Conservation (phyloP, 2,888 invertebrate species). For the Lamproptera curius region DNA sequence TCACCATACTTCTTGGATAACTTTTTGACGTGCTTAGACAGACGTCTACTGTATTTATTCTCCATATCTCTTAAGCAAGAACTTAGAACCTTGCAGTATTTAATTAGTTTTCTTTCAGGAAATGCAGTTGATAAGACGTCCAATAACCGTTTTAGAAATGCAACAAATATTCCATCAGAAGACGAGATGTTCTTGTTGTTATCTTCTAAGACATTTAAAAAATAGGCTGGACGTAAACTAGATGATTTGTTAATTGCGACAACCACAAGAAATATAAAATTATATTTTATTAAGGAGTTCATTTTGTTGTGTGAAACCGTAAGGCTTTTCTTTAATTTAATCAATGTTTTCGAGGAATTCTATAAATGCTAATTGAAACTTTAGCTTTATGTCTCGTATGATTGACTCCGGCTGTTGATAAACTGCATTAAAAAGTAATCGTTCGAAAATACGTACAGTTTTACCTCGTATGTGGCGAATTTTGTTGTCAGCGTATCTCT, state of each 20-base stretch:
- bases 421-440: constrained; percentile 38
- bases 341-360: constrained; percentile 39
- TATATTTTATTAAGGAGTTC: constrained; percentile 3
- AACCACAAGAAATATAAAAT: neutral
- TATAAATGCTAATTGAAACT: constrained; percentile 42
- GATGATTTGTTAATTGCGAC: neutral
- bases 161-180: constrained; percentile 41
- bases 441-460: constrained; percentile 40
- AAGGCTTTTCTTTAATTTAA: constrained; percentile 15
- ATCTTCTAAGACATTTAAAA: neutral
- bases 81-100: constrained; percentile 37
- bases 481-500: constrained; percentile 36
- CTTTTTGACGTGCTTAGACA: constrained; percentile 35
- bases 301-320: neutral
- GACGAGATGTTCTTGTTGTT: constrained; percentile 15
- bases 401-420: constrained; percentile 31
- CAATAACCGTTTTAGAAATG: constrained; percentile 42
- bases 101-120: constrained; percentile 34
- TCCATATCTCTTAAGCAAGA: constrained; percentile 32
- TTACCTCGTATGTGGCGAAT: constrained; percentile 33
- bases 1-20: constrained; percentile 36
- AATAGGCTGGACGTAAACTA: neutral
- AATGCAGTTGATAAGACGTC: constrained; percentile 36
- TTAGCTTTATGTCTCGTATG: constrained; percentile 35
- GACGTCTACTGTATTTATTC: constrained; percentile 31